A percentile compares a stretch with the other conserved stretches of the same genome.
Evolutionary conservation across 2,113 vertebrate species (phyloP).

Genomic region (Phocoena sinus): DNA sequence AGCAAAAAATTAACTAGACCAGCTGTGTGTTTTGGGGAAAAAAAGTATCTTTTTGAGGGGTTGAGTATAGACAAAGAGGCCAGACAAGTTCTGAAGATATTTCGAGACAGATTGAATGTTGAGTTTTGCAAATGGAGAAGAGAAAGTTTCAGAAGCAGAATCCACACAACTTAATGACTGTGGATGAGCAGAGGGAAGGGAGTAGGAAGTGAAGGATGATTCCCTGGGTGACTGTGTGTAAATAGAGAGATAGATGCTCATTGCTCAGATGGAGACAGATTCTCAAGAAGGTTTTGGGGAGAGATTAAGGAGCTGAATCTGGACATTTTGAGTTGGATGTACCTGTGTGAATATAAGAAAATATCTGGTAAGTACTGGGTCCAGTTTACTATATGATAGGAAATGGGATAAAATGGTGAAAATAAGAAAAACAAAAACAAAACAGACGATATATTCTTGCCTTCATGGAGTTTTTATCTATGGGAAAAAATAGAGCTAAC

Average conservation of each 20-base stretch:
- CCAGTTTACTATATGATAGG: neutral
- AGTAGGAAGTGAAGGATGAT: neutral
- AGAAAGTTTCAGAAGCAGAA: neutral
- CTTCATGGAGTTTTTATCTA: neutral
- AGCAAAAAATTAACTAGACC: neutral
- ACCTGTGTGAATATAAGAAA: neutral
- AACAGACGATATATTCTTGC: neutral
- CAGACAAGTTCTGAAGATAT: neutral
- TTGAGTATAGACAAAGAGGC: neutral
- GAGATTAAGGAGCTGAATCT: neutral
- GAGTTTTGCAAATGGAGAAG: neutral
- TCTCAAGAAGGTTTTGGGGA: neutral
- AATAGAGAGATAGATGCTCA: fast-evolving
- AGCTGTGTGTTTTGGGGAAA: neutral
- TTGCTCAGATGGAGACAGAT: neutral
- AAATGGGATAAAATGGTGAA: neutral
- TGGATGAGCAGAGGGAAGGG: neutral
- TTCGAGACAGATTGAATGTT: neutral
- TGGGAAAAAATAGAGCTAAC: neutral
- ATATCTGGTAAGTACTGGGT: neutral
- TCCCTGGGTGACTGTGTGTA: neutral
- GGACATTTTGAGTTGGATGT: neutral
- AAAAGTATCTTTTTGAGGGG: neutral
- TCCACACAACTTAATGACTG: neutral
- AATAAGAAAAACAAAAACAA: neutral